A percentile compares a stretch with the other conserved stretches of the same genome.
Conservation (phyloP, 2,797 vertebrate species). For the Mormyrus proboscirostris region DNA sequence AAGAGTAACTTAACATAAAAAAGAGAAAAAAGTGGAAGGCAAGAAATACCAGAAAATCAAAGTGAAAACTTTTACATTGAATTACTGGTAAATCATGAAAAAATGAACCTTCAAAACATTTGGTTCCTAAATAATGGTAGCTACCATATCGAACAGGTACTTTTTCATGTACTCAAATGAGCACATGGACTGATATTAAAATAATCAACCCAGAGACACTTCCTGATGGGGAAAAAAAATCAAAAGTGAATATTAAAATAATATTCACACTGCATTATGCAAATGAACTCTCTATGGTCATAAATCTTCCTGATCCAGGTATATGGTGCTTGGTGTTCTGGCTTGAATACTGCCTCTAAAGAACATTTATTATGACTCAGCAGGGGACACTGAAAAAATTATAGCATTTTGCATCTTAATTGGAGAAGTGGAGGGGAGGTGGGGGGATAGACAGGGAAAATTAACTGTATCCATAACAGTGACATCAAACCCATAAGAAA, state of each 20-base stretch:
- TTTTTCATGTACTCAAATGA: background rate
- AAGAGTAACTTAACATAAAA: background rate
- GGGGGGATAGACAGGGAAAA: background rate
- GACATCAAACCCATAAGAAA: background rate
- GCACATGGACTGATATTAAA: background rate
- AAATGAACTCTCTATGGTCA: constrained; percentile 12
- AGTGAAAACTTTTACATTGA: background rate
- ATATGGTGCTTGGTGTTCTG: constrained; percentile 7
- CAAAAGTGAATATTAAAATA: constrained; percentile 22
- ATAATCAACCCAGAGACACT: constrained; percentile 12
- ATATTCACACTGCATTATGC: constrained; percentile 27
- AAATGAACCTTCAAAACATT: background rate
- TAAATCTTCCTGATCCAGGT: constrained; percentile 21
- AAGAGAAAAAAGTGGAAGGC: background rate
- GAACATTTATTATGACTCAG: constrained; percentile 27
- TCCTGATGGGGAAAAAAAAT: constrained; percentile 10
- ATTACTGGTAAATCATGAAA: background rate
- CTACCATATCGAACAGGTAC: background rate
- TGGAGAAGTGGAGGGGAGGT: background rate
- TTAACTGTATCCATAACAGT: background rate
- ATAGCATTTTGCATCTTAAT: constrained; percentile 18
- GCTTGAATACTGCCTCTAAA: constrained; percentile 20
- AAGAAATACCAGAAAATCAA: background rate
- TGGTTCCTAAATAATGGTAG: background rate
- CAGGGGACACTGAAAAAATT: constrained; percentile 13